Evolutionary conservation across 2,888 invertebrate species (phyloP).

Genomic region (Megalurothrips usitatus): DNA sequence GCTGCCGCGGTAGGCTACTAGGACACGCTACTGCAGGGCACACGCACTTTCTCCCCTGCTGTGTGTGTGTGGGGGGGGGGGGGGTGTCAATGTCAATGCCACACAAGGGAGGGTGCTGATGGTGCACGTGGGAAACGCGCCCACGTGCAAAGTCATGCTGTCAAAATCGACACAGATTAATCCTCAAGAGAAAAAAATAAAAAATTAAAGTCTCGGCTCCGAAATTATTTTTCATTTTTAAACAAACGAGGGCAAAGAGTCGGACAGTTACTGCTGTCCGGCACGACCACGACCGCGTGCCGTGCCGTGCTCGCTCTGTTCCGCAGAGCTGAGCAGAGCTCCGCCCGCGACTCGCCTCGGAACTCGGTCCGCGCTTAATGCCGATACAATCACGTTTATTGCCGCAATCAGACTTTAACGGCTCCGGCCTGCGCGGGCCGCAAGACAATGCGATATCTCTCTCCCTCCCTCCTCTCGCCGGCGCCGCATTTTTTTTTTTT

Average conservation of each 20-base stretch:
- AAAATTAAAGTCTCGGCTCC: too few relatives aligned
- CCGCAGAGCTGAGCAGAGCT: too few relatives aligned
- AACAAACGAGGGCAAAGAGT: too few relatives aligned
- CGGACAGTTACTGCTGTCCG: too few relatives aligned
- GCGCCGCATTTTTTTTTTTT: neutral
- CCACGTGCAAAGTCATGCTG: too few relatives aligned
- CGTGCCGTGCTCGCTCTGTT: too few relatives aligned
- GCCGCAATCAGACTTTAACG: slow-evolving; percentile 28
- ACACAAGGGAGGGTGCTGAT: neutral
- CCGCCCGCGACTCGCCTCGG: too few relatives aligned
- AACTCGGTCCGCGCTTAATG: neutral
- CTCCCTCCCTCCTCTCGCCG: neutral
- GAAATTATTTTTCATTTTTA: too few relatives aligned
- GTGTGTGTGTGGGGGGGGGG: neutral
- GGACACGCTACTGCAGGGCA: neutral
- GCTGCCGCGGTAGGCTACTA: neutral
- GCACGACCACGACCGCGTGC: too few relatives aligned
- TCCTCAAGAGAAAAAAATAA: too few relatives aligned
- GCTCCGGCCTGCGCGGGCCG: neutral
- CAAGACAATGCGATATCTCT: neutral
- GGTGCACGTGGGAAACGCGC: too few relatives aligned
- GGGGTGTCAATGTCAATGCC: neutral
- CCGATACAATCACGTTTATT: slow-evolving; percentile 26
- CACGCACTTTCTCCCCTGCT: neutral
- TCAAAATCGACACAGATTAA: too few relatives aligned